Base-by-base conservation (phyloP, 1,140 invertebrate species). In the Chrysopa pallens region DNA sequence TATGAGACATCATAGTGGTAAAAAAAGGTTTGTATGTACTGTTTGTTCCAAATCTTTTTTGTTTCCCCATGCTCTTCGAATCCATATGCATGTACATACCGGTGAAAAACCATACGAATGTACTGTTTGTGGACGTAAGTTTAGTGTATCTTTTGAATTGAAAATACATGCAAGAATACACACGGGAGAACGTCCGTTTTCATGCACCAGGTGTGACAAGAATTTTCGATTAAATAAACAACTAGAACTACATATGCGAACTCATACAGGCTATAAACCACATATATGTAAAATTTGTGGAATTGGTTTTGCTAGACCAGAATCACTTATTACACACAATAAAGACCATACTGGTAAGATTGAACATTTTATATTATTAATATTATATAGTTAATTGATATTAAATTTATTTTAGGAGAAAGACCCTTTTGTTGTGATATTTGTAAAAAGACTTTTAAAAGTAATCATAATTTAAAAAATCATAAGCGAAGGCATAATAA, bases 181-280 rank as follows among this genome's bases (percentile, higher is more conserved):
- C 29, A 46, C 44, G 6, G 48, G 48, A 6, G 52, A 58, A 14
- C 61, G 54, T 28, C 55, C 54, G 4, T 66, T 68, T 44, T 56
- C 52, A 39, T 74, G 71, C 48, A 65, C 68, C 35, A 54, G 69
- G 28, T 73, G 71, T 48, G 58, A 53, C 2, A 73, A 73, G 43
- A 60, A 61, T 0, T 73, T 73, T 43, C 67, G 67, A 47, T 69
- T 72, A 48, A 52, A 72, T 4, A 71, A 73, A 47, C 73, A 74
- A 33, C 74, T 33, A 11, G 6, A 33, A 12, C 4, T 12, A 4
- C 31, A 75, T 49, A 58, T 69, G n/a, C 69, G 73, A 50, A 61
- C 73, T 9, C 80, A 85, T 54, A 80, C 76, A 6, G 80, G 80
- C 5, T 76, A 76, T 51, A 57, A 71, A 28, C 73, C 74, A 0